Base-by-base conservation (phyloP, 2,888 invertebrate genomes). In the Xestia xanthographa region DNA sequence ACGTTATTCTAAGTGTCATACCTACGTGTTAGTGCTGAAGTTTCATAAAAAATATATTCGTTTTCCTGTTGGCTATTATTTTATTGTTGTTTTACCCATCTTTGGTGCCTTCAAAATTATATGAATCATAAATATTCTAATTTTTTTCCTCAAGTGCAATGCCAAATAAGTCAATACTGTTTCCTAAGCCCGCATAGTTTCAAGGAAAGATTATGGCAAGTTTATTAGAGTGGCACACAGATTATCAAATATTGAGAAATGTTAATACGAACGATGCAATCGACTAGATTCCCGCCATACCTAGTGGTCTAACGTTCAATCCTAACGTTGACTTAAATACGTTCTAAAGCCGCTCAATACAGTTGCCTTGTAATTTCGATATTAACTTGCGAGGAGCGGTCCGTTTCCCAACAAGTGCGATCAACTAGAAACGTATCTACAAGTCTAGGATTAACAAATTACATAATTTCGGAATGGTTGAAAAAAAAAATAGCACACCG, bases 191-290 rank as follows among this genome's bases (percentile, higher is more conserved):
- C 12, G 9, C 45, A 62, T n/a, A 68, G n/a, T 38, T 77, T n/a
- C 20, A 41, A 38, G 8, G n/a, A 69, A 41, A 41, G 20, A 29
- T 67, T 41, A 41, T 29, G 5, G 29, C 41, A n/a, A 26, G 38
- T 48, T 48, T 53, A 68, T 71, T 48, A 45, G 43, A 63, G 62
- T 72, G 48, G 71, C n/a, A 41, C 26, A 26, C 22, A 41, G 60
- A 69, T 62, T 20, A 69, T 29, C 12, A 77, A 56, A 82, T n/a
- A 70, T 77, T 81, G 62, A 11, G 72, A 66, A 75, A 78, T 50
- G 62, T 56, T 26, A 72, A 60, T 41, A 48, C 38, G 56, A 72
- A 48, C 38, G 60, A 72, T 63, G 82, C 66, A 82, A 77, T 77
- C 62, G 43, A 73, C 58, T 63, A 58, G 29, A 50, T 66, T 60